A percentile compares a stretch with the other conserved stretches of the same genome.
Evolutionary conservation across 1,140 invertebrate species (phyloP).

Genomic region (Rhagoletis pomonella): DNA sequence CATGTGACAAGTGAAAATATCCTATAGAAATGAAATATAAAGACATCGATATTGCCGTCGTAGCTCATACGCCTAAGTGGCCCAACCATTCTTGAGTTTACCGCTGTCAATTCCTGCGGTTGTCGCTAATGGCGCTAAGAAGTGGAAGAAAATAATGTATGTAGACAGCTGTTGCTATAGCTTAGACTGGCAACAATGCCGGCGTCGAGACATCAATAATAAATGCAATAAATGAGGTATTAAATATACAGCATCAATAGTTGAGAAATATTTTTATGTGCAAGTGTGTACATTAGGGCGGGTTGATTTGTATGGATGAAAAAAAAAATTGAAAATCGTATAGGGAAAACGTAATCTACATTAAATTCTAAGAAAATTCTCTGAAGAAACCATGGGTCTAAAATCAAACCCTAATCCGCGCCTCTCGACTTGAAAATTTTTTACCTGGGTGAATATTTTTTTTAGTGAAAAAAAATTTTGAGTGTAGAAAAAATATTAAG

Average conservation of each 20-base stretch:
- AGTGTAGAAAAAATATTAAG: too few relatives aligned
- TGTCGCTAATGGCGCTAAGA: too few relatives aligned
- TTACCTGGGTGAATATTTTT: too few relatives aligned
- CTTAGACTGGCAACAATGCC: conserved; percentile 1
- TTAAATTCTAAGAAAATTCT: too few relatives aligned
- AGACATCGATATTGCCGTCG: not conserved
- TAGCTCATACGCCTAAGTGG: not conserved
- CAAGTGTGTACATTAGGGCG: not conserved
- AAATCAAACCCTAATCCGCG: too few relatives aligned
- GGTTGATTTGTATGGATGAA: too few relatives aligned
- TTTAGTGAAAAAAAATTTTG: too few relatives aligned
- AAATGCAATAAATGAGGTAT: conserved; percentile 24
- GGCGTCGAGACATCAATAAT: not conserved
- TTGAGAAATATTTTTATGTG: not conserved
- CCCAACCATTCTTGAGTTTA: not conserved
- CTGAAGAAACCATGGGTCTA: too few relatives aligned
- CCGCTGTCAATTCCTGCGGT: not conserved
- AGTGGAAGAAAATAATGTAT: too few relatives aligned
- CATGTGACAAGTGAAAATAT: not conserved
- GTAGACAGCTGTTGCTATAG: not conserved
- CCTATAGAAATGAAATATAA: not conserved
- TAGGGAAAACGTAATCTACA: too few relatives aligned
- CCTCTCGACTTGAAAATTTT: too few relatives aligned
- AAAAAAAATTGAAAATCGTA: not conserved
- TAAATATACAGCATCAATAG: conserved; percentile 16